Base-by-base conservation (phyloP, 2,888 invertebrate species). In the Caenorhabditis sp. region DNA sequence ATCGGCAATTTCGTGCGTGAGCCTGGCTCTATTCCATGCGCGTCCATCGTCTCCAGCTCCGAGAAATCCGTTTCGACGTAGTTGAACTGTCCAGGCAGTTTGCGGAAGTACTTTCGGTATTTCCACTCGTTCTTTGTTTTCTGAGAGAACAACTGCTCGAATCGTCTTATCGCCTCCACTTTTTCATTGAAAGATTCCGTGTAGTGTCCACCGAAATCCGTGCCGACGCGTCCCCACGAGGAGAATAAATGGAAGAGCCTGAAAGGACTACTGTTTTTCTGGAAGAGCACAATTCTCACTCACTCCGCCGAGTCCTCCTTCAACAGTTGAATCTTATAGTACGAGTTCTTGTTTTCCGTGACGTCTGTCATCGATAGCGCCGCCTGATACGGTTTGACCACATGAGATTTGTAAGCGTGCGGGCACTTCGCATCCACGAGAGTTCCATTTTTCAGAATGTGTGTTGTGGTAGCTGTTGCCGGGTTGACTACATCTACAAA, bases 211-310 rank as follows among this genome's bases (percentile, higher is more conserved):
- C 98, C 98, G 85, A 96, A 94, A 0, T 93, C 94, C 0, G 98
- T 99, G 4, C 98, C 97, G 82, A 97, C 95, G 71, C 98, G 92
- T 11, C 99, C 99, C 98, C 98, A 99, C 0, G 95, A 92, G 15
- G 95, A 92, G 90, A 95, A 96, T 26, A 96, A 88, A 93, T 93
- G 94, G 90, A 39, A 76, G 1, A 27, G 0, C 22, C 71, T 71
- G 59, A 13, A 59, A 52, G 22, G 2, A 13, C 11, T 7, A 11
- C n/a, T 9, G n/a, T 20, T 48, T 48, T n/a, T 24, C n/a, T n/a
- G n/a, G n/a, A n/a, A n/a, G n/a, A n/a, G n/a, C n/a, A n/a, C 20
- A 15, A 7, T 30, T 30, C 9, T 30, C 9, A 30, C 52, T 52
- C 9, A 65, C 66, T 65, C 61, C 35, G 15, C 41, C 0, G 0